A percentile compares a stretch with the other conserved stretches of the same genome.
Conservation (phyloP, 37 sponge, comb jelly and placozoan genomes). For the Halisarca cf. caerulea region DNA sequence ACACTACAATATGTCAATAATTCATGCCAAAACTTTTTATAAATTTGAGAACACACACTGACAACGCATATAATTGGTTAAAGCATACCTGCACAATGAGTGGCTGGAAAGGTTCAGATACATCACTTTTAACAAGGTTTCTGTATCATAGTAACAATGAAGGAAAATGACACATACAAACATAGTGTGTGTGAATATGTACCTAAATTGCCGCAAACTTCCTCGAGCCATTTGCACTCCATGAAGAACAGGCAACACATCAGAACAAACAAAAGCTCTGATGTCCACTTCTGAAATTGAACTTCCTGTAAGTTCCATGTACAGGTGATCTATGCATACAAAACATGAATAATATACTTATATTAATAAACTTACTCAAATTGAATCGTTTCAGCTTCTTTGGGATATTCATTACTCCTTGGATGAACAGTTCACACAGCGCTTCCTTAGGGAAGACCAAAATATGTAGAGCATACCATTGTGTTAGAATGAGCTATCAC, state of each 20-base stretch:
- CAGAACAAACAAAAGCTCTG: not conserved
- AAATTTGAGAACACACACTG: too few relatives aligned
- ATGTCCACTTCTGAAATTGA: not conserved
- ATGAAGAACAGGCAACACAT: conserved; percentile 6
- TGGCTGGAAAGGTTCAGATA: not conserved
- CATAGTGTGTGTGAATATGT: not conserved
- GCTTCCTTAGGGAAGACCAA: conserved; percentile 15
- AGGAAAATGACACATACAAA: not conserved
- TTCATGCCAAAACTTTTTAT: too few relatives aligned
- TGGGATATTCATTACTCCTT: too few relatives aligned
- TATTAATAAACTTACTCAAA: too few relatives aligned
- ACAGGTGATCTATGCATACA: too few relatives aligned
- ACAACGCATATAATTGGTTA: too few relatives aligned
- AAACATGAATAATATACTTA: too few relatives aligned
- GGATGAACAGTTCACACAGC: not conserved
- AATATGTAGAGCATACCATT: too few relatives aligned
- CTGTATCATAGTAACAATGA: not conserved
- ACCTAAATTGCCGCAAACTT: conserved; percentile 50
- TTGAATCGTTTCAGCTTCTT: too few relatives aligned
- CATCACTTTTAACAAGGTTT: not conserved
- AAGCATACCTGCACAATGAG: conserved; percentile 15
- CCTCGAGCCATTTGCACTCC: conserved; percentile 28
- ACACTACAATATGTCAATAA: too few relatives aligned
- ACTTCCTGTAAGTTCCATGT: not conserved
- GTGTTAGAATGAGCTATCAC: too few relatives aligned